phyloP scores from a whole-genome alignment of 2,888 invertebrate species.

The Carpatolechia fugitivella region DNA sequence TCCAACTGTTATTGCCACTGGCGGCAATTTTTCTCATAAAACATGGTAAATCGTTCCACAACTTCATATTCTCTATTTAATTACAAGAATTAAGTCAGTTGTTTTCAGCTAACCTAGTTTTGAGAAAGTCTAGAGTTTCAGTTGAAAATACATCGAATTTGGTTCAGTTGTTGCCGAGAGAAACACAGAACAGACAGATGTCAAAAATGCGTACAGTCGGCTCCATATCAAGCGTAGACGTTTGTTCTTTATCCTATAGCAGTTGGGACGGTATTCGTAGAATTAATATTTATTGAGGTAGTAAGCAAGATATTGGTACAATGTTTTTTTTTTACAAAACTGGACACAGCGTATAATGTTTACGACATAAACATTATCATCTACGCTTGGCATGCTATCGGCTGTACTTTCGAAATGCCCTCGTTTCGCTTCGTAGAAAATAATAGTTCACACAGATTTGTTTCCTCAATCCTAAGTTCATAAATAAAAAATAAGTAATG shows the following conservation, averaged over 20 bases:
- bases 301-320: too few relatives aligned
- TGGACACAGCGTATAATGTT: too few relatives aligned
- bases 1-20: neutral
- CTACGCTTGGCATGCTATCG: too few relatives aligned
- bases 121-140: neutral
- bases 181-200: neutral
- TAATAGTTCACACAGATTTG: neutral
- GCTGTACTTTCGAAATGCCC: neutral
- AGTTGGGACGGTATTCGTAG: too few relatives aligned
- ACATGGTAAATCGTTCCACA: neutral
- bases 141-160: neutral
- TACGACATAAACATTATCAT: too few relatives aligned
- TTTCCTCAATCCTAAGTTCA: neutral
- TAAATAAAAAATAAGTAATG: neutral
- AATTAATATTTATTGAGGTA: too few relatives aligned
- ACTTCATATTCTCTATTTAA: neutral
- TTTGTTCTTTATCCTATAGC: too few relatives aligned
- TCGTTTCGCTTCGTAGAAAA: neutral
- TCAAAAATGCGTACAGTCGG: neutral
- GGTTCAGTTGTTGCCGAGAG: neutral
- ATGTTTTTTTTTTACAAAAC: too few relatives aligned
- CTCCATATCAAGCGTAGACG: too few relatives aligned
- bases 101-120: neutral
- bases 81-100: neutral
- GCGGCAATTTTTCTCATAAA: slow-evolving; percentile 7